Conservation (phyloP, 2,888 invertebrate species). For the Chromoteleia sp. region DNA sequence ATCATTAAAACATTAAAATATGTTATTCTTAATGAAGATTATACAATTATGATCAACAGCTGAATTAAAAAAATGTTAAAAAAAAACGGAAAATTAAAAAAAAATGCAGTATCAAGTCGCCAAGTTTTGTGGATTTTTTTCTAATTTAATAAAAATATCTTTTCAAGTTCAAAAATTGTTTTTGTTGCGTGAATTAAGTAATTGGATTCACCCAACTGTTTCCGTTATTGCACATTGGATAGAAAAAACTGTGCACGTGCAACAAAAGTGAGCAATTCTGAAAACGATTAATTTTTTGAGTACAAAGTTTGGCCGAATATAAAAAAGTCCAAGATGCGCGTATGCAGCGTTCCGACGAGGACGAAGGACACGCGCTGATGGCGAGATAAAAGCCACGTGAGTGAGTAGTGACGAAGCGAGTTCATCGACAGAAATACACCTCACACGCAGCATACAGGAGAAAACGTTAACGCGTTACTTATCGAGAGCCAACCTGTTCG, state of each 20-base stretch:
- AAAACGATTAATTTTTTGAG: slow-evolving; percentile 6
- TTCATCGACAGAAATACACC: slow-evolving; percentile 78
- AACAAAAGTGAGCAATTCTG: background rate
- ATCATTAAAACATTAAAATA: no score
- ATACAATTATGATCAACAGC: no score
- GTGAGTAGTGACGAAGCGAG: slow-evolving; percentile 73
- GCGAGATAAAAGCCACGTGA: slow-evolving; percentile 70
- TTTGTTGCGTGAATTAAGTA: no score
- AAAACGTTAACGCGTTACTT: slow-evolving; percentile 54
- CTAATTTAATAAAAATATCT: no score
- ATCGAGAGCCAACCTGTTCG: slow-evolving; percentile 58
- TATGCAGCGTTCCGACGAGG: slow-evolving; percentile 54
- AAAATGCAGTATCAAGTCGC: no score
- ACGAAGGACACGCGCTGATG: slow-evolving; percentile 72
- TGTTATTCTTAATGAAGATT: no score
- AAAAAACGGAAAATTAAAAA: no score
- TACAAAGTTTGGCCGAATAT: slow-evolving; percentile 14
- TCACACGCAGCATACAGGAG: slow-evolving; percentile 28
- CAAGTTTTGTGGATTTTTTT: no score
- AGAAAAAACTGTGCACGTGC: background rate
- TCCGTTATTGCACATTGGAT: no score
- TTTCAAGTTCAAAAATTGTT: no score
- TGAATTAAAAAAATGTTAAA: no score
- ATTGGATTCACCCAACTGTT: no score
- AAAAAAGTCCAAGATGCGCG: slow-evolving; percentile 38